Evolutionary conservation across 1,140 invertebrate genomes (phyloP).

Genomic region (Nymphalis io): DNA sequence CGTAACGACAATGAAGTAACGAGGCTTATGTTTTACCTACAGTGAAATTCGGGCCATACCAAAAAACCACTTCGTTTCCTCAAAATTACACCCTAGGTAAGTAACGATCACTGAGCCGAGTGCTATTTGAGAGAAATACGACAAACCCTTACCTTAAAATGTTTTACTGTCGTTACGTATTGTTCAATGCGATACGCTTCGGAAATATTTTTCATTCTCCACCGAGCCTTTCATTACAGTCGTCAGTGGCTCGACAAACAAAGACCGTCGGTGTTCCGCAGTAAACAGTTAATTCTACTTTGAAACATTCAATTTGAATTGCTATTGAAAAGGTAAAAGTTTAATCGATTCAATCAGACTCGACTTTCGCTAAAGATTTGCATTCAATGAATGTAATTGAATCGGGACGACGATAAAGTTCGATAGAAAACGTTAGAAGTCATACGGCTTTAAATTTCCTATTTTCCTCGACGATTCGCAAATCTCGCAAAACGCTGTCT

Average conservation of each 20-base stretch:
- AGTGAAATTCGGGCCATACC: slow-evolving; percentile 27
- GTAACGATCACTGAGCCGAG: slow-evolving; percentile 34
- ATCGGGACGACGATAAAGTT: slow-evolving; percentile 36
- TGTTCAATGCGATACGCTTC: slow-evolving; percentile 44
- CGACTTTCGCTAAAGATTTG: slow-evolving; percentile 36
- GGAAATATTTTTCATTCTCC: slow-evolving; percentile 40
- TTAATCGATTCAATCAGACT: slow-evolving; percentile 35
- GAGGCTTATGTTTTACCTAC: not conserved
- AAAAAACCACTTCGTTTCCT: slow-evolving; percentile 25
- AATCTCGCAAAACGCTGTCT: slow-evolving; percentile 5
- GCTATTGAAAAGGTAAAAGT: slow-evolving; percentile 34
- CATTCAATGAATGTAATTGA: slow-evolving; percentile 39
- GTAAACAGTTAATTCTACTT: slow-evolving; percentile 28
- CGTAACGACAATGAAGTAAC: not conserved
- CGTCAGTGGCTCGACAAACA: slow-evolving; percentile 15
- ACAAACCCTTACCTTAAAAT: slow-evolving; percentile 48
- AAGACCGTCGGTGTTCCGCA: slow-evolving; percentile 16
- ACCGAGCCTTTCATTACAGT: slow-evolving; percentile 26
- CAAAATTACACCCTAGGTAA: slow-evolving; percentile 1
- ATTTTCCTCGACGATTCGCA: slow-evolving; percentile 20
- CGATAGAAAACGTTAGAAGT: slow-evolving; percentile 32
- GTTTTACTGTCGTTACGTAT: slow-evolving; percentile 46
- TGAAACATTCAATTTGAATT: slow-evolving; percentile 32
- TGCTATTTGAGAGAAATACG: slow-evolving; percentile 48
- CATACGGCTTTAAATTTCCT: slow-evolving; percentile 22